Base-by-base conservation (phyloP, 2,888 invertebrate genomes). In the Shargacucullia verbasci region DNA sequence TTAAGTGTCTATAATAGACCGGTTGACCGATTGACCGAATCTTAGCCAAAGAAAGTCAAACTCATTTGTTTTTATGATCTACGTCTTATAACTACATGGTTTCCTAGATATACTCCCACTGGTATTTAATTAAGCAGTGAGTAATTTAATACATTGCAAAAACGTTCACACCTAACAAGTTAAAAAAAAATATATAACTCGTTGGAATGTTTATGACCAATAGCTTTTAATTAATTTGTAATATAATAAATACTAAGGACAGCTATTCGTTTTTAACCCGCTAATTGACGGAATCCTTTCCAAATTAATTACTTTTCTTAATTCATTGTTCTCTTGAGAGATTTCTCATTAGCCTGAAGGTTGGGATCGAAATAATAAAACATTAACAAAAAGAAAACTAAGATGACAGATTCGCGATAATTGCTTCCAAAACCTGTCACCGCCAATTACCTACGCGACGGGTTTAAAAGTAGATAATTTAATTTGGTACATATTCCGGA, bases 21-120 rank as follows among this genome's bases (percentile, higher is more conserved):
- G 44, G 74, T 59, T 73, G 73, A 73, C 75, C 74, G 59, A 71
- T 66, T 75, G 61, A 73, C 68, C 74, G 74, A 68, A 69, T 64
- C 54, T 65, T 57, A 25, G 46, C 38, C n/a, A 40, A 76, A 76
- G 74, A 76, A 76, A 75, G 71, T 61, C 43, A 53, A 50, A 54
- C 59, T 52, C 62, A 71, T 68, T 59, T 56, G 63, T 59, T 70
- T 70, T 70, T 57, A 64, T 46, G 50, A 61, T 58, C 45, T 13
- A 29, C 27, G 46, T 49, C 37, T 40, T 38, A 41, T 20, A 59
- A 48, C 39, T 49, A 58, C 60, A 55, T 61, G 13, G 37, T 56
- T 63, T 40, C 59, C 58, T 64, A 56, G 39, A 62, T 69, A 60
- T 27, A 15, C 27, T 55, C 29, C 48, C 35, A 29, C 45, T 41